Evolutionary conservation across 2,113 vertebrate genomes (phyloP).

Genomic region (Macrotis lagotis): DNA sequence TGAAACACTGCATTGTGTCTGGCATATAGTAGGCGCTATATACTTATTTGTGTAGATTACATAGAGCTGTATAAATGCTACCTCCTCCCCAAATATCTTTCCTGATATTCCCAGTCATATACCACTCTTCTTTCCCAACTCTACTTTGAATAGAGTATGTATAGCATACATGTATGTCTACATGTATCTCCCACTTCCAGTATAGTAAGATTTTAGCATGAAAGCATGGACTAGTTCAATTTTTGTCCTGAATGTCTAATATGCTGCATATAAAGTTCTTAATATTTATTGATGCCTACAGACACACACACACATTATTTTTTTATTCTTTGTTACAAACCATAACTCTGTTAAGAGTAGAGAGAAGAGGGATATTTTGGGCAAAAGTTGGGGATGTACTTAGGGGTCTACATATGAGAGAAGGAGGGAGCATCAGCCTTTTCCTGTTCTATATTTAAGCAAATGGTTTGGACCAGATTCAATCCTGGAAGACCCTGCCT

Average conservation of each 20-base stretch:
- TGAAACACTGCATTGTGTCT: too few species aligned
- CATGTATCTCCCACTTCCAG: neutral
- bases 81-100: neutral
- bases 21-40: neutral
- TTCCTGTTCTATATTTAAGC: neutral
- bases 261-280: neutral
- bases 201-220: neutral
- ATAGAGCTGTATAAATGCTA: neutral
- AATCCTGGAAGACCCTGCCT: neutral
- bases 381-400: neutral
- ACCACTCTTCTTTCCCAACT: neutral
- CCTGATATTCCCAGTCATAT: neutral
- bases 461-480: too few species aligned
- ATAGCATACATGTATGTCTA: too few species aligned
- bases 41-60: too few species aligned
- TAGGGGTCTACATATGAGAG: neutral
- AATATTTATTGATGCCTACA: neutral
- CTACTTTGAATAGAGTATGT: neutral
- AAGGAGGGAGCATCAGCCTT: neutral
- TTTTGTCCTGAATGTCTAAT: neutral
- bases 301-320: too few species aligned
- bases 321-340: neutral
- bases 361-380: neutral
- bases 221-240: neutral
- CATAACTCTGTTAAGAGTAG: neutral